Evolutionary conservation across 2,888 invertebrate genomes (phyloP).

Genomic region (Heteropelma amictum): DNA sequence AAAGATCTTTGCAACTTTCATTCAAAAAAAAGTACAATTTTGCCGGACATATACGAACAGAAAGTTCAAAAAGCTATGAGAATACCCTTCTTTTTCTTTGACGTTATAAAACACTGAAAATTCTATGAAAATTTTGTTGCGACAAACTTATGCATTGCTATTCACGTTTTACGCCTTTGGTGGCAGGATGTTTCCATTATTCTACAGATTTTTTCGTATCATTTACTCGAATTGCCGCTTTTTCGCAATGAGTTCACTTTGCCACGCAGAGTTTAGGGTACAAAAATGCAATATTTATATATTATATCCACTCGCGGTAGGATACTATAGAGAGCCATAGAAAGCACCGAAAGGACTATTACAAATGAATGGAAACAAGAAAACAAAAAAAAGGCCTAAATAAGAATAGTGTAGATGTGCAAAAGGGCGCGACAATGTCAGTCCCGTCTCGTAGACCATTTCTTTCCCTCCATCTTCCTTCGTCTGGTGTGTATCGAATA

Average conservation of each 20-base stretch:
- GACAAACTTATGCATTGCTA: no score
- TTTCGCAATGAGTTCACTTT: slow-evolving; percentile 39
- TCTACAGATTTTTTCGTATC: slow-evolving; percentile 8
- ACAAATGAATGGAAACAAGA: slow-evolving; percentile 25
- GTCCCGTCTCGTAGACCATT: slow-evolving; percentile 28
- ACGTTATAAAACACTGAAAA: no score
- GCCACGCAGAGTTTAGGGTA: slow-evolving; percentile 49
- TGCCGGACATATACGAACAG: no score
- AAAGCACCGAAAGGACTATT: slow-evolving; percentile 21
- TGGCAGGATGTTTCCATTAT: no score
- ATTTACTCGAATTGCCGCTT: background rate
- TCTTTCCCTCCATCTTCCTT: no score
- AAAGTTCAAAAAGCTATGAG: no score
- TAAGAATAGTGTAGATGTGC: background rate
- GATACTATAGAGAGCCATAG: slow-evolving; percentile 27
- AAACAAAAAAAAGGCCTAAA: slow-evolving; percentile 1
- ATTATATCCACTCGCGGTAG: slow-evolving; percentile 38
- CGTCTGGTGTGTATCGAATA: slow-evolving; percentile 44
- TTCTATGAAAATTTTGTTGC: no score
- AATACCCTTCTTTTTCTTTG: no score
- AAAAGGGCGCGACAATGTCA: slow-evolving; percentile 30
- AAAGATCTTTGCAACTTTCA: no score
- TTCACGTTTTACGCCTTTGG: no score
- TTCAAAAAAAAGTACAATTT: no score
- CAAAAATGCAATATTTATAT: slow-evolving; percentile 43